phyloP scores from a whole-genome alignment of 1,140 invertebrate species.

The Trichogramma pretiosum region DNA sequence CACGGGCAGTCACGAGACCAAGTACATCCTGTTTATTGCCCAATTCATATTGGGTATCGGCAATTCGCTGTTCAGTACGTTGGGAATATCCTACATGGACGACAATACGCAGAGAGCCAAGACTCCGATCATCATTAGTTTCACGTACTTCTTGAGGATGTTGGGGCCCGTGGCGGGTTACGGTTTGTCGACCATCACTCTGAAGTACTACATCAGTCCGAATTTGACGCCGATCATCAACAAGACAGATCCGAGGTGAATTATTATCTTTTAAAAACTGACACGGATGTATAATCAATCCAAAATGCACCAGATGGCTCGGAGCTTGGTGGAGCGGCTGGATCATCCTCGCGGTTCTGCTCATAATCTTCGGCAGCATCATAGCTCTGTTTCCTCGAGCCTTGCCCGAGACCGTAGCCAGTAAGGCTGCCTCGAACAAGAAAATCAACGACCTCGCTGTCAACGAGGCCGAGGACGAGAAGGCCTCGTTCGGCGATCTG shows the following conservation, averaged over 20 bases:
- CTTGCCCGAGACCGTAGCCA: constrained; percentile 51
- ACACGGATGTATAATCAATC: not conserved
- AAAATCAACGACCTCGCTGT: constrained; percentile 27
- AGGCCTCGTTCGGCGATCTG: constrained; percentile 51
- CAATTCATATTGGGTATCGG: constrained; percentile 61
- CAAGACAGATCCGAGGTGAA: constrained; percentile 55
- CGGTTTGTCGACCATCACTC: constrained; percentile 57
- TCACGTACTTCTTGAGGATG: constrained; percentile 62
- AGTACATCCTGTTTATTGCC: constrained; percentile 53
- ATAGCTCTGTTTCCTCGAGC: constrained; percentile 59
- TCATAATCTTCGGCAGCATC: constrained; percentile 55
- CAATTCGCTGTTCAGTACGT: constrained; percentile 55
- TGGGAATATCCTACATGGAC: constrained; percentile 64
- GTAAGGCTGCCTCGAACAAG: constrained; percentile 45
- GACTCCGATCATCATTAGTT: constrained; percentile 57
- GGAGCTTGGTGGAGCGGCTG: constrained; percentile 76
- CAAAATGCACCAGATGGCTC: constrained; percentile 47
- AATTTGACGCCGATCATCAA: constrained; percentile 58
- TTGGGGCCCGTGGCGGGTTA: constrained; percentile 65
- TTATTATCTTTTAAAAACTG: not conserved
- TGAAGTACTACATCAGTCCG: constrained; percentile 63
- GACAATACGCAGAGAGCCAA: constrained; percentile 63
- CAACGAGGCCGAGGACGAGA: constrained; percentile 35
- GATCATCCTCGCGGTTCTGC: constrained; percentile 58
- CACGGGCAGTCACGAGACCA: constrained; percentile 53